Conservation (phyloP, 2,888 invertebrate genomes). For the Leptinotarsa juncta region DNA sequence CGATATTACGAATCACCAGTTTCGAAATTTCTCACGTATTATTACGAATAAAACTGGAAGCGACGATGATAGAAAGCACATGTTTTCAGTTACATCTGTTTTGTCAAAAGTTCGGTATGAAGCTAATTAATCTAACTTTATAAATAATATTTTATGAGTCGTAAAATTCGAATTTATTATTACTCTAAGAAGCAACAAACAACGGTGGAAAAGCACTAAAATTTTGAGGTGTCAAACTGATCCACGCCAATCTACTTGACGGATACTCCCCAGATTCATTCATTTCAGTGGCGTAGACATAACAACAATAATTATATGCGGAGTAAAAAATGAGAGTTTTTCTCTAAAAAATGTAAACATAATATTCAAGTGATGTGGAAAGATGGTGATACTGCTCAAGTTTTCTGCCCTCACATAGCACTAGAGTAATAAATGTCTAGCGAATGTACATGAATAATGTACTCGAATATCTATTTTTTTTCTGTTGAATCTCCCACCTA, state of each 20-base stretch:
- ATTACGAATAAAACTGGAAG: conserved; percentile 15
- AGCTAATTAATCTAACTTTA: conserved; percentile 51
- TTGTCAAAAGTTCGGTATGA: conserved; percentile 47
- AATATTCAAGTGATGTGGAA: too few species aligned
- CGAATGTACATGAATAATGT: too few species aligned
- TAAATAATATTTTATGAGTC: conserved; percentile 54
- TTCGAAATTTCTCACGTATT: conserved; percentile 16
- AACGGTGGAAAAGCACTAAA: conserved; percentile 46
- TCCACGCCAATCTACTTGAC: conserved; percentile 48
- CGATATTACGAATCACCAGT: background rate
- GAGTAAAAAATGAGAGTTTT: too few species aligned
- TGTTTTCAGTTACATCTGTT: conserved; percentile 48
- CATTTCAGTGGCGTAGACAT: conserved; percentile 6
- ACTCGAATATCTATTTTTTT: too few species aligned
- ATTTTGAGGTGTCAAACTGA: conserved; percentile 52
- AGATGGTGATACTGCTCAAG: too few species aligned
- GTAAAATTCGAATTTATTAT: conserved; percentile 52
- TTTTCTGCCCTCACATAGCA: too few species aligned
- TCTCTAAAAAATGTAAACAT: too few species aligned
- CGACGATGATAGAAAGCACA: conserved; percentile 38
- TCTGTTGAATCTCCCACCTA: too few species aligned
- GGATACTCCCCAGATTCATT: conserved; percentile 40
- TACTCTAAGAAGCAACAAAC: conserved; percentile 44
- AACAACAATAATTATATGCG: too few species aligned
- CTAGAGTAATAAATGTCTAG: too few species aligned